Base-by-base conservation (phyloP, 2,888 invertebrate species). In the Tetanocera ferruginea region DNA sequence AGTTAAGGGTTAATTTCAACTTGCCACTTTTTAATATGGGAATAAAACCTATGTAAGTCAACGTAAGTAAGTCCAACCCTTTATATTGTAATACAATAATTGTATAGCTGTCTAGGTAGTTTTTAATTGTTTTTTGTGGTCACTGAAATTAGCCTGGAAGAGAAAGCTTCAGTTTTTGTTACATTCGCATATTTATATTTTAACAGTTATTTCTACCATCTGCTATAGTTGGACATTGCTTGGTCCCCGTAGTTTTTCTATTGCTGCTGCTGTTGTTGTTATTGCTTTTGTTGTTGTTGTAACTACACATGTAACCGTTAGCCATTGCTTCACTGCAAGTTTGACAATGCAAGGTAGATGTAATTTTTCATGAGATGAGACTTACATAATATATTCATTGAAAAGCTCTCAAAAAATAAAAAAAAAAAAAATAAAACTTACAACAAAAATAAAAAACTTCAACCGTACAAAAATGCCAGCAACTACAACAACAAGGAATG, bases 321-420 rank as follows among this genome's bases (percentile, higher is more conserved):
- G 34, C 17, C 34, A 11, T 14, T 6, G 43, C 17, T 55, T 3
- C 4, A 28, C 23, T 57, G 19, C 52, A 34, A 5, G 55, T 37
- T n/a, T n/a, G 51, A 11, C 28, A 23, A 55, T 25, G 19, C 23
- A 66, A 34, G 31, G 8, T 70, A 34, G 70, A 60, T 76, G 70
- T 51, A 76, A 70, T 19, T 76, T n/a, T 70, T 62, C 51, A 60
- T 49, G 49, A 51, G 23, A 66, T 60, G 66, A 6, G 43, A 52
- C 43, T 76, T 76, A n/a, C n/a, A n/a, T 52, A 51, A 77, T 60
- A 73, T 69, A 77, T 77, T 77, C 73, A 77, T 77, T 57, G 77
- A 69, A 77, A 77, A 74, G 69, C 57, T 74, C 62, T 64, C 34
- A 60, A 64, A 49, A 60, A 71, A 19, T 19, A 25, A 60, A 19